A percentile compares a stretch with the other conserved stretches of the same genome.
phyloP scores from a whole-genome alignment of 2,888 invertebrate species.

The Odontomyia ornata region DNA sequence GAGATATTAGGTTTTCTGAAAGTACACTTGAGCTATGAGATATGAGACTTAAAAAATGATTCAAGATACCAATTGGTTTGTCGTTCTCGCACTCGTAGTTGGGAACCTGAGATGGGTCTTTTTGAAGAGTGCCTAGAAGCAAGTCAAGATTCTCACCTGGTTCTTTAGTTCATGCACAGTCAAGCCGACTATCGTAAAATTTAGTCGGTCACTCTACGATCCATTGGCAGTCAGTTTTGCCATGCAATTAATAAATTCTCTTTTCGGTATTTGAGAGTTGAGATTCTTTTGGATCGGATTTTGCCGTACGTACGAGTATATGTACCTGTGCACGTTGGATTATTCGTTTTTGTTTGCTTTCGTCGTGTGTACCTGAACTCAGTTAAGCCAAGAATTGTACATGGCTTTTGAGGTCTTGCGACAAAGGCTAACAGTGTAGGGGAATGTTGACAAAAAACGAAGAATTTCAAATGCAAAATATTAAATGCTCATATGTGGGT shows the following conservation, averaged over 20 bases:
- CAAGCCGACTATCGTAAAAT: not conserved
- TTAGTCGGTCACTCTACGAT: not conserved
- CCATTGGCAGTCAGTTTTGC: not conserved
- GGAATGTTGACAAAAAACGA: not conserved
- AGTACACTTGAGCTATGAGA: constrained; percentile 19
- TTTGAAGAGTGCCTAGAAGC: not conserved
- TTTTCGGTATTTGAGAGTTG: constrained; percentile 30
- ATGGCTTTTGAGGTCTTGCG: constrained; percentile 28
- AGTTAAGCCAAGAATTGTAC: not conserved
- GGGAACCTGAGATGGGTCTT: not conserved
- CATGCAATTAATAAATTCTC: constrained; percentile 37
- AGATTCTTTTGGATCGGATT: constrained; percentile 8
- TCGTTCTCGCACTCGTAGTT: not conserved
- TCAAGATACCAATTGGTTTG: constrained; percentile 25
- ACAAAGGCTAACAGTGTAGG: not conserved
- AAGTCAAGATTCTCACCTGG: constrained; percentile 33
- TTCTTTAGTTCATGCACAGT: not conserved
- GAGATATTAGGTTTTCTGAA: constrained; percentile 37
- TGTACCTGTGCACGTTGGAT: constrained; percentile 2
- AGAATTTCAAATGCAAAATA: too few relatives aligned
- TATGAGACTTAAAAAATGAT: constrained; percentile 1
- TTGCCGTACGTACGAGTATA: not conserved
- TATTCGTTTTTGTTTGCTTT: constrained; percentile 22
- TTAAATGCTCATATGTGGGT: too few relatives aligned
- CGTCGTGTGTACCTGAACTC: constrained; percentile 22